These are phyloP conservation scores for Leistus spinibarbis DNA, from an alignment of 2,888 invertebrate species.

Conservation along the genomic window DNA sequence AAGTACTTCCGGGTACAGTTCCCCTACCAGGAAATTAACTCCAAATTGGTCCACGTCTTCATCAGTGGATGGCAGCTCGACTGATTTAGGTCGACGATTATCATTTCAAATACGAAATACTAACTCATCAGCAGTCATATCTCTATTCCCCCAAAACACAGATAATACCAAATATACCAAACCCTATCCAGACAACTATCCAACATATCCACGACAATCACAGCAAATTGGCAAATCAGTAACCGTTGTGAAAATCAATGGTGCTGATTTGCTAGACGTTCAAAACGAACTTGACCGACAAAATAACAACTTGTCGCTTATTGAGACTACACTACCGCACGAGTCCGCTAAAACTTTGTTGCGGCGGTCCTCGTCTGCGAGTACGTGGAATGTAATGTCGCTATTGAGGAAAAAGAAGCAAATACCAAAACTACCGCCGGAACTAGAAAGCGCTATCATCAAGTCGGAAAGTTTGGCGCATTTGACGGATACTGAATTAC, in stretches of 20 bases:
- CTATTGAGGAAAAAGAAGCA: conserved; percentile 52
- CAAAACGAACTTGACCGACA: conserved; percentile 33
- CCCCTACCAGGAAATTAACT: conserved; percentile 55
- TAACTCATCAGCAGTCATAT: conserved; percentile 57
- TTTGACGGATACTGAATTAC: conserved; percentile 59
- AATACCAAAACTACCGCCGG: conserved; percentile 56
- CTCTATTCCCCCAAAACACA: conserved; percentile 49
- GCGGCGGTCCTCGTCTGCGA: conserved; percentile 32
- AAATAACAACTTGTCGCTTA: conserved; percentile 39
- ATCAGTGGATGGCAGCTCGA: conserved; percentile 54
- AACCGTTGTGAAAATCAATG: conserved; percentile 56
- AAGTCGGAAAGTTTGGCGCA: conserved; percentile 61
- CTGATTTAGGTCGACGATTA: conserved; percentile 50
- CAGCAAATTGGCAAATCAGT: conserved; percentile 53
- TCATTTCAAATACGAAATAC: conserved; percentile 57
- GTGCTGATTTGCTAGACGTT: conserved; percentile 44
- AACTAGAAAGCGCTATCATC: conserved; percentile 59
- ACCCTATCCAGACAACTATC: conserved; percentile 3
- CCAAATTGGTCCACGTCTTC: conserved; percentile 57
- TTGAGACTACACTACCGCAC: conserved; percentile 29
- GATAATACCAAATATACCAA: not conserved
- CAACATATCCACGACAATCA: conserved; percentile 13
- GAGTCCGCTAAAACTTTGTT: conserved; percentile 23
- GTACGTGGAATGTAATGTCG: conserved; percentile 52
- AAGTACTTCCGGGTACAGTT: conserved; percentile 61